Evolutionary conservation across 2,113 vertebrate species (phyloP), one percentile per base, ranked within the genome.

Genomic region (Takifugu bimaculatus): DNA sequence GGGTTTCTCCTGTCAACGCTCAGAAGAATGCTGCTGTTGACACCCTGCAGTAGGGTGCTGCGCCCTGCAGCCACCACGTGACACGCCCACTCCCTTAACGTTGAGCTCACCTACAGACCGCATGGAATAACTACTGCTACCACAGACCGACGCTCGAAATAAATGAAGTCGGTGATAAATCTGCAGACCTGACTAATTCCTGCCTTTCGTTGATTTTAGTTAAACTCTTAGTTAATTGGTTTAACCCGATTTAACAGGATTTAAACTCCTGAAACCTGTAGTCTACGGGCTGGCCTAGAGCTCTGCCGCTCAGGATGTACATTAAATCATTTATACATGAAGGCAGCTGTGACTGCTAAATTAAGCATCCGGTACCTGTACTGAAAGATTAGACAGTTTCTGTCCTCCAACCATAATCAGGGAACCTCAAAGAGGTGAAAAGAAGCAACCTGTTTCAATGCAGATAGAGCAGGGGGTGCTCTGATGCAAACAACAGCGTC

Each of bases 361-460:
- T 39, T 10, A 39, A 39, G 6, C 26, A 3, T 20, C n/a, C 5
- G n/a, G 15, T 2, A n/a, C 6, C 4, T 25, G 52, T 2, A 25
- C 26, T 14, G 2, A 2, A 0, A 14, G 12, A 2, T 20, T 13
- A 10, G 0, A 32, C 3, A 32, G 28, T 15, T 15, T n/a, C 15
- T 15, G 14, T 35, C 5, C 13, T 32, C 3, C 13, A 13, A 13
- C 13, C 27, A 7, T 12, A 12, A 4, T 12, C 9, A 2, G 1
- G 1, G 1, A 42, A 6, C 32, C 3, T 39, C 35, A 39, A 29
- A 3, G 13, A 60, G 51, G 2, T 27, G 15, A 12, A 42, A 44
- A 29, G 25, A 54, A 83, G 74, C 45, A 12, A 77, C 80, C 74
- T 73, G 77, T 6, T 63, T 65, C 47, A 44, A 1, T 35, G 61